Evolutionary conservation across 2,888 invertebrate genomes (phyloP).

Genomic region (Lacanobia oleracea): DNA sequence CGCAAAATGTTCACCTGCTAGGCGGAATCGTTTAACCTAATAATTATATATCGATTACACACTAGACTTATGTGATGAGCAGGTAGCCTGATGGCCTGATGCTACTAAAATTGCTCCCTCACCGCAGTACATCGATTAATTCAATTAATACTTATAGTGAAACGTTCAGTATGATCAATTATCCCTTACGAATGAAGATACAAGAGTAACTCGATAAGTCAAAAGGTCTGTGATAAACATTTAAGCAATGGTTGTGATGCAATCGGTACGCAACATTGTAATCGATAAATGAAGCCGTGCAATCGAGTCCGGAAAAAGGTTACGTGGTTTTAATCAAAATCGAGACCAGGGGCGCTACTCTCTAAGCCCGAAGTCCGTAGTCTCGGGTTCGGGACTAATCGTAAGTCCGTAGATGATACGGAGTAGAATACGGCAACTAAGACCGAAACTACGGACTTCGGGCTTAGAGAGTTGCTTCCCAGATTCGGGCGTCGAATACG

Average conservation of each 20-base stretch:
- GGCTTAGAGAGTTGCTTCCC: not conserved
- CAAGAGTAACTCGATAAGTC: conserved; percentile 67
- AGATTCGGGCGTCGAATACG: conserved; percentile 28
- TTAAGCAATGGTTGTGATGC: conserved; percentile 72
- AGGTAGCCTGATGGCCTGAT: conserved; percentile 35
- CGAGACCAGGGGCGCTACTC: too few relatives aligned
- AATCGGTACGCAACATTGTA: conserved; percentile 67
- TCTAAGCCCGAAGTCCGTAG: too few relatives aligned
- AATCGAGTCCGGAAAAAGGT: conserved; percentile 62
- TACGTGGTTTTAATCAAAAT: conserved; percentile 57
- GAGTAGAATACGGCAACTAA: too few relatives aligned
- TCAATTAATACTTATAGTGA: conserved; percentile 67
- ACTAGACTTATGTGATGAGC: conserved; percentile 58
- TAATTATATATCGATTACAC: conserved; percentile 70
- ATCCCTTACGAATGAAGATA: conserved; percentile 49
- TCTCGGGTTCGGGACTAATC: too few relatives aligned
- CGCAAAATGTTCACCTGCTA: conserved; percentile 68
- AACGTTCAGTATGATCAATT: conserved; percentile 60
- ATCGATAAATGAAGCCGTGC: conserved; percentile 68
- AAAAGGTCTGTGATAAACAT: conserved; percentile 68
- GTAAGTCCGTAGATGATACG: too few relatives aligned
- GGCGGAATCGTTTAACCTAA: conserved; percentile 73
- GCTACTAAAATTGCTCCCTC: conserved; percentile 51
- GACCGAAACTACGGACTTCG: too few relatives aligned
- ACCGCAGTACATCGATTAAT: conserved; percentile 54